Conservation (phyloP, 2,113 vertebrate species). For the Bombycilla garrulus region DNA sequence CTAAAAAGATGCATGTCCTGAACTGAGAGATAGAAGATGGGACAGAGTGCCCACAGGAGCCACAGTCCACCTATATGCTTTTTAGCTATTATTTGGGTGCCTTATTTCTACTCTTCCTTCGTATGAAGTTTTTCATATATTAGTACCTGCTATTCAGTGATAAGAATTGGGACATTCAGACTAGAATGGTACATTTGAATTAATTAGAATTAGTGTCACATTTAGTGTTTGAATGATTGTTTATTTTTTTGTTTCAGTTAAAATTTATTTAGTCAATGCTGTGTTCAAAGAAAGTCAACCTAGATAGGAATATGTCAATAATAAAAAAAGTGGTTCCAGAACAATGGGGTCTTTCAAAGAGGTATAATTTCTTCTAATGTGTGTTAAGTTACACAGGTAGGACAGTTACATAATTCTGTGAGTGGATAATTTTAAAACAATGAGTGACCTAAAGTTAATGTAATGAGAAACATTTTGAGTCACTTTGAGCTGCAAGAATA, state of each 20-base stretch:
- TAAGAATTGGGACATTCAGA: neutral
- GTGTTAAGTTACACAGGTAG: neutral
- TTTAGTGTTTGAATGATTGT: neutral
- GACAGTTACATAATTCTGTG: neutral
- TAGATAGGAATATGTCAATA: neutral
- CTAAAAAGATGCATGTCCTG: neutral
- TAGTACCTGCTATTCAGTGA: neutral
- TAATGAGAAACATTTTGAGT: neutral
- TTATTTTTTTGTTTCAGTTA: neutral
- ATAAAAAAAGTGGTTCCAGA: neutral
- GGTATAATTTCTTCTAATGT: neutral
- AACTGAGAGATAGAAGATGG: neutral
- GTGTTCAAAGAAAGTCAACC: neutral
- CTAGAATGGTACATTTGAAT: neutral
- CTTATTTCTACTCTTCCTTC: neutral
- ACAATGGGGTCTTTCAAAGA: neutral
- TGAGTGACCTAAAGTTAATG: neutral
- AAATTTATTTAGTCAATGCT: neutral
- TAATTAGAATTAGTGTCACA: neutral
- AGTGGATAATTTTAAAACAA: neutral
- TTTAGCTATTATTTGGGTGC: neutral
- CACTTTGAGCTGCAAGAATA: neutral
- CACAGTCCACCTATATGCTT: neutral
- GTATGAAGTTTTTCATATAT: neutral
- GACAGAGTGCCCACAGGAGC: neutral